phyloP scores from a whole-genome alignment of 2,888 invertebrate genomes.

The Crocallis elinguaria region DNA sequence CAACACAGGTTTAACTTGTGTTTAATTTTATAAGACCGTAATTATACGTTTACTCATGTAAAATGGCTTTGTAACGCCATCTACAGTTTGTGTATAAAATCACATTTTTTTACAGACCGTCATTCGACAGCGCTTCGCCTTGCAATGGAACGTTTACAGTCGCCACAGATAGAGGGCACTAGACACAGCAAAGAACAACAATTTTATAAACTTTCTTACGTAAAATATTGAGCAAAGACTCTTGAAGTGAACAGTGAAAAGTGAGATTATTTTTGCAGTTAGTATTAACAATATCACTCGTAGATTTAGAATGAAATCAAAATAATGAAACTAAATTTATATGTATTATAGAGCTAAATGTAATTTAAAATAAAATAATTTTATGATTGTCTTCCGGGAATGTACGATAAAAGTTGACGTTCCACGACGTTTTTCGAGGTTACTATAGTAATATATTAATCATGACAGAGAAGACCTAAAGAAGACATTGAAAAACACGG shows the following conservation, averaged over 20 bases:
- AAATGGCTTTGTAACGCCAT: conserved; percentile 45
- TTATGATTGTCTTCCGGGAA: too few species aligned
- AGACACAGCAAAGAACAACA: conserved; percentile 30
- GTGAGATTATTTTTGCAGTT: conserved; percentile 24
- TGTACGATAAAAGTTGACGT: too few species aligned
- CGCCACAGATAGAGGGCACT: conserved; percentile 74
- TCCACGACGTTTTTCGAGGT: too few species aligned
- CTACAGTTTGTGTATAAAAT: conserved; percentile 21
- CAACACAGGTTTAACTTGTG: too few species aligned
- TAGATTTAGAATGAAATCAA: neutral
- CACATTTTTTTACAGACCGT: conserved; percentile 51
- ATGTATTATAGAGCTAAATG: too few species aligned
- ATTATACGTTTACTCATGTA: neutral
- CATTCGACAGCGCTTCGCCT: conserved; percentile 59
- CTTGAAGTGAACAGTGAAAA: conserved; percentile 15
- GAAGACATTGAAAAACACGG: too few species aligned
- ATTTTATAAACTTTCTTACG: neutral
- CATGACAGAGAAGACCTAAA: too few species aligned
- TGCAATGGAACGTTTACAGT: conserved; percentile 75
- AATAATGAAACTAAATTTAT: too few species aligned
- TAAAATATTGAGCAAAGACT: conserved; percentile 39
- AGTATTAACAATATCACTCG: neutral
- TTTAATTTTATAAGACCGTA: too few species aligned
- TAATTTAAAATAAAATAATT: too few species aligned
- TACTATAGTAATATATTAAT: too few species aligned